Percentiles rank a stretch among this genome's conserved stretches.
Evolutionary conservation across 2,113 vertebrate genomes (phyloP).

Genomic region (Catharus minimus): DNA sequence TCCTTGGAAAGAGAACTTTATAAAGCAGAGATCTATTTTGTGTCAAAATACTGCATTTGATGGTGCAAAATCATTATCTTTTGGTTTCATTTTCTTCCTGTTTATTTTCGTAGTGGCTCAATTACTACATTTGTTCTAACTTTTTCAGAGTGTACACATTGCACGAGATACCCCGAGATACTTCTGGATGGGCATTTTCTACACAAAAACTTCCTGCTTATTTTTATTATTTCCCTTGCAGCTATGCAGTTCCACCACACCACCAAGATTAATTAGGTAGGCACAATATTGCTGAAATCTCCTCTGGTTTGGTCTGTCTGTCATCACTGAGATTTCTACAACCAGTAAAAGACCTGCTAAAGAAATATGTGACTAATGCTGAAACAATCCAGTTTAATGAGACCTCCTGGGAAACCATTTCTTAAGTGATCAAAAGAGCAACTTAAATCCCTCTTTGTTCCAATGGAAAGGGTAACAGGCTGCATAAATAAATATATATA

Average conservation of each 20-base stretch:
- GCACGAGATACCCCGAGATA: background rate
- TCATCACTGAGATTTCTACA: background rate
- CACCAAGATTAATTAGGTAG: conserved; percentile 47
- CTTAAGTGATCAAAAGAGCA: background rate
- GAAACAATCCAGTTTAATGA: conserved; percentile 51
- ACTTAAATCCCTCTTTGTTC: background rate
- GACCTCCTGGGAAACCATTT: conserved; percentile 35
- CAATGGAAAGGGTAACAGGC: background rate
- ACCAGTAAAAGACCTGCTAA: conserved; percentile 32
- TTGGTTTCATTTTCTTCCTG: background rate
- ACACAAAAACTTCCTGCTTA: background rate
- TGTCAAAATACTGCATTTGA: background rate
- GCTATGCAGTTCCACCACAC: conserved; percentile 14
- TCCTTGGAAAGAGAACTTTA: background rate
- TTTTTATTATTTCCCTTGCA: background rate
- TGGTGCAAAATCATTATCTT: background rate
- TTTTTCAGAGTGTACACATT: background rate
- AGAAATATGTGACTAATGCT: conserved; percentile 24
- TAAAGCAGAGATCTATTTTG: background rate
- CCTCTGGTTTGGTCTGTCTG: background rate
- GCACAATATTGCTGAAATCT: background rate
- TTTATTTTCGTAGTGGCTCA: background rate
- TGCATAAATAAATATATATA: background rate
- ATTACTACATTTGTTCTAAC: background rate
- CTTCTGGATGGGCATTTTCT: background rate